Evolutionary conservation across 2,888 invertebrate species (phyloP), one percentile per base, ranked within the genome.

Genomic region (Zhuqinia jingwanae): DNA sequence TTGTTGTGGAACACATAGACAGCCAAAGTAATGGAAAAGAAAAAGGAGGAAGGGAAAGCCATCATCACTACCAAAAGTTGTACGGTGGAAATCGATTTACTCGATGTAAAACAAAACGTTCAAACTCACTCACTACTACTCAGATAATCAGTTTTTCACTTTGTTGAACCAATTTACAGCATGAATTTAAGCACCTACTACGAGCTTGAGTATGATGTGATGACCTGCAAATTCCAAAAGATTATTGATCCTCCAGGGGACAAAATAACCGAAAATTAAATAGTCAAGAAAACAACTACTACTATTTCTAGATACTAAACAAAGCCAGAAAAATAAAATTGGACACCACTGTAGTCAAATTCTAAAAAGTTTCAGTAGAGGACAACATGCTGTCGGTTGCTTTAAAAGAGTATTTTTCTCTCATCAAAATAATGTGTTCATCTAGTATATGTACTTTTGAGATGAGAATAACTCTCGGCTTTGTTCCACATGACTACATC

Each of bases 401-500:
- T 13, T n/a, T 36, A 2, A 45, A 68, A 42, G 68, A 36, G 68
- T 22, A 70, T 70, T 47, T 70, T 27, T 36, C n/a, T n/a, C n/a
- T 36, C 36, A 36, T 36, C 20, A 47, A 45, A 68, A 68, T n/a
- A n/a, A n/a, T 45, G 60, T 2, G 36, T 36, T 36, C n/a, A n/a
- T 60, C 8, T 15, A 42, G 2, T 73, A n/a, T 17, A 73, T 17
- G 27, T 73, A n/a, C 30, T 17, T 50, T 50, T 27, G 47, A 60
- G 47, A 20, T n/a, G 58, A 56, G 42, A 75, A 76, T 45, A 56
- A 80, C 27, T 80, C 36, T 81, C 68, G 86, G 86, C 81, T 86
- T 86, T 86, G 86, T 86, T 86, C 86, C 86, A 86, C 86, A 86
- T 86, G 76, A 86, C 86, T 86, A 86, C 86, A 86, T 86, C 76